A percentile compares a stretch with the other conserved stretches of the same genome.
These are phyloP conservation scores for Eudasyphora cyanicolor DNA, from an alignment of 2,888 invertebrate species.

Conservation along the genomic window DNA sequence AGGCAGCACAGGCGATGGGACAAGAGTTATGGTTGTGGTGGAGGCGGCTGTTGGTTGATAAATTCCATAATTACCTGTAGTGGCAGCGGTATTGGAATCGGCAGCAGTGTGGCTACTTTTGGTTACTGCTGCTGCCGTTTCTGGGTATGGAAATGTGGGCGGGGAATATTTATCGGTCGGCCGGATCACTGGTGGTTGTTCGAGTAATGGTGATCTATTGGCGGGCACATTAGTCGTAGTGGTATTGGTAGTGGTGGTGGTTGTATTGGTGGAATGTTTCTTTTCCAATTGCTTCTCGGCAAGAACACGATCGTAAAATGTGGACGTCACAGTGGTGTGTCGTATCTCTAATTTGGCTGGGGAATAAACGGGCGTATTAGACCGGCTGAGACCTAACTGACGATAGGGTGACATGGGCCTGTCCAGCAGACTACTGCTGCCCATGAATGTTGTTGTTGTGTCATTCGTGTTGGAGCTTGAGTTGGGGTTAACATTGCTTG, in stretches of 20 bases:
- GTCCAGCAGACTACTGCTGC: constrained; percentile 59
- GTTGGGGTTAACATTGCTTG: constrained; percentile 59
- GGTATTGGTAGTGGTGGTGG: constrained; percentile 61
- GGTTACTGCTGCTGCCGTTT: constrained; percentile 63
- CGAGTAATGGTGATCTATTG: constrained; percentile 44
- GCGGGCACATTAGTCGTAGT: constrained; percentile 43
- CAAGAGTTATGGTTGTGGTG: constrained; percentile 27
- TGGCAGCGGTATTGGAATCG: constrained; percentile 29
- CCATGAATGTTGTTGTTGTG: constrained; percentile 25
- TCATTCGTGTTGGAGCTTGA: constrained; percentile 51
- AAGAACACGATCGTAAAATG: constrained; percentile 79
- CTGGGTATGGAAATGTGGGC: constrained; percentile 60
- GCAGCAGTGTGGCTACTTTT: not conserved
- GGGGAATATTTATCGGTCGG: constrained; percentile 23
- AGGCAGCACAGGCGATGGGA: constrained; percentile 18
- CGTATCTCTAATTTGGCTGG: constrained; percentile 78
- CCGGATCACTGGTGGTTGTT: not conserved
- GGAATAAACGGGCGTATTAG: constrained; percentile 74
- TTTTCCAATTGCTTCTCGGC: constrained; percentile 78
- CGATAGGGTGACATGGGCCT: constrained; percentile 73
- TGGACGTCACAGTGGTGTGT: constrained; percentile 79
- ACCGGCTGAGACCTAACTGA: constrained; percentile 69
- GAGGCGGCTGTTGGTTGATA: constrained; percentile 32
- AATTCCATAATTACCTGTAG: constrained; percentile 63
- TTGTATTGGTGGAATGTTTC: constrained; percentile 71